Percentiles rank a stretch among this genome's conserved stretches.
phyloP scores from a whole-genome alignment of 2,113 vertebrate genomes.

The Laterallus jamaicensis region DNA sequence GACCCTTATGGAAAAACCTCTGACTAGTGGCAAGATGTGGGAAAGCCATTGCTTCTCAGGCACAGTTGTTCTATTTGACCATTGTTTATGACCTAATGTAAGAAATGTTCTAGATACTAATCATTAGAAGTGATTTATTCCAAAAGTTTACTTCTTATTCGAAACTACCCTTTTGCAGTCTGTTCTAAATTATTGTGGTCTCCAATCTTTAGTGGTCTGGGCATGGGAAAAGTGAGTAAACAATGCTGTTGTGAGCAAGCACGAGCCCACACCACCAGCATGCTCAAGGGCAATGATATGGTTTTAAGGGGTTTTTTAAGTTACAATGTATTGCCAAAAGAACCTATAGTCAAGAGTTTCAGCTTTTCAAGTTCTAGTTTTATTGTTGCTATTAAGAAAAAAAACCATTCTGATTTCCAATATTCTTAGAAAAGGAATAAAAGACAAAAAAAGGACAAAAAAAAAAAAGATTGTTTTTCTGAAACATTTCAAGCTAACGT shows the following conservation, averaged over 20 bases:
- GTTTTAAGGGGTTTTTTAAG: too few species aligned
- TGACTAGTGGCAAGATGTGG: neutral
- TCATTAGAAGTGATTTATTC: neutral
- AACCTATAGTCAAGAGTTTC: neutral
- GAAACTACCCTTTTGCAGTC: neutral
- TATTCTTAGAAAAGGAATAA: neutral
- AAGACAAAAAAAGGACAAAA: too few species aligned
- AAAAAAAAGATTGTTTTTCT: neutral
- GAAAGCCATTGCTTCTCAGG: neutral
- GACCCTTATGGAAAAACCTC: neutral
- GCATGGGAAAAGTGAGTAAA: neutral
- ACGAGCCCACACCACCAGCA: neutral
- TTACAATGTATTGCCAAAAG: neutral
- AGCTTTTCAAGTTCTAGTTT: neutral
- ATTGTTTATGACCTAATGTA: too few species aligned
- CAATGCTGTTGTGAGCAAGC: neutral
- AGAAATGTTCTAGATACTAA: neutral
- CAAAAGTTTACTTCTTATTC: neutral
- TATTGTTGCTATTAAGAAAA: neutral
- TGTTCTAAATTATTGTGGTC: neutral
- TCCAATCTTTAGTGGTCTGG: neutral
- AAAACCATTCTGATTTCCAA: neutral
- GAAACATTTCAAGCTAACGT: slow-evolving; percentile 6
- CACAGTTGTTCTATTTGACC: neutral
- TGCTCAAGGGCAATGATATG: neutral